These are phyloP conservation scores for Nomada lathburiana DNA, from an alignment of 2,888 invertebrate genomes.

Conservation along the genomic window DNA sequence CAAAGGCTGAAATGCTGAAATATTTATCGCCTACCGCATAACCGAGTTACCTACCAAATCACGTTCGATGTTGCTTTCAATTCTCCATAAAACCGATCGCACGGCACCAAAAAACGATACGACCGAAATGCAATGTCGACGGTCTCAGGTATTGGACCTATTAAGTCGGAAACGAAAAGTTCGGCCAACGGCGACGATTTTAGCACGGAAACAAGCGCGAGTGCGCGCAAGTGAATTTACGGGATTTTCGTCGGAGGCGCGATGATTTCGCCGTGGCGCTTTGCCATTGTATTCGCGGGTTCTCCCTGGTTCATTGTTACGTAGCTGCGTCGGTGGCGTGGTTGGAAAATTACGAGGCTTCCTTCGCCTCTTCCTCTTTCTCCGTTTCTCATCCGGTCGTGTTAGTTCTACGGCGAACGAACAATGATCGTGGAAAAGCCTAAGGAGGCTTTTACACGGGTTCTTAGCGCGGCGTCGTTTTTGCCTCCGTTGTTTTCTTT, in stretches of 20 bases:
- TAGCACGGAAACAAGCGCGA: no score
- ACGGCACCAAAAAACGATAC: no score
- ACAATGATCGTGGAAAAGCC: slow-evolving; percentile 69
- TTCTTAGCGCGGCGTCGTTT: slow-evolving; percentile 24
- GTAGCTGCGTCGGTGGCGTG: slow-evolving; percentile 56
- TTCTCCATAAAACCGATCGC: no score
- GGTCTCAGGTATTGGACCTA: neutral
- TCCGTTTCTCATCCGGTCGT: slow-evolving; percentile 60
- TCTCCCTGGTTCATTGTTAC: slow-evolving; percentile 68
- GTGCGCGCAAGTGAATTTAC: slow-evolving; percentile 58
- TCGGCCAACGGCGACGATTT: neutral
- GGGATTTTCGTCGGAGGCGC: slow-evolving; percentile 59
- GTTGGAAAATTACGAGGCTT: slow-evolving; percentile 70
- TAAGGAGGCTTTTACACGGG: slow-evolving; percentile 63
- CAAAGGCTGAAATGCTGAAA: no score
- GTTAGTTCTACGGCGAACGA: slow-evolving; percentile 52
- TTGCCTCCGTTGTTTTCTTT: neutral
- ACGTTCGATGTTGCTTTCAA: no score
- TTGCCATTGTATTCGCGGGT: slow-evolving; percentile 63
- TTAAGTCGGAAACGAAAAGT: slow-evolving; percentile 8
- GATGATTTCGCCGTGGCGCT: slow-evolving; percentile 61
- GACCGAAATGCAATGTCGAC: neutral
- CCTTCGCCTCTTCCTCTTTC: slow-evolving; percentile 58
- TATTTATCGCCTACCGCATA: no score
- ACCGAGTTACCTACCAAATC: no score